phyloP scores from a whole-genome alignment of 53 echinoderm and acorn worm species.

The Actinopyga echinites region DNA sequence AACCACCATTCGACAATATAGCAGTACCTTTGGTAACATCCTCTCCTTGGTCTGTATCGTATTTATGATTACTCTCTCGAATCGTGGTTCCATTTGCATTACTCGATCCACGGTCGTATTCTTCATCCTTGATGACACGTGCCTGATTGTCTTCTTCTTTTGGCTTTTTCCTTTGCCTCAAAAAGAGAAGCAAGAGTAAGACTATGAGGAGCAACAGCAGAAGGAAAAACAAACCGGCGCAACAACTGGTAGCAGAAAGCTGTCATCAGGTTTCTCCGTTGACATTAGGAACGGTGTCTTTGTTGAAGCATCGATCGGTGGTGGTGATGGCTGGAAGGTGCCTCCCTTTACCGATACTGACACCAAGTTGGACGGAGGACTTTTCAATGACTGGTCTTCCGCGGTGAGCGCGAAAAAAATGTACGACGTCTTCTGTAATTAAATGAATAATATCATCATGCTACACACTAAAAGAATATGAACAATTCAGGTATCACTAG shows the following conservation, averaged over 20 bases:
- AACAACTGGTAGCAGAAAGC: not conserved
- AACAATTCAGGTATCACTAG: too few relatives aligned
- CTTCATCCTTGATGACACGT: not conserved
- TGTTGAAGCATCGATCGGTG: not conserved
- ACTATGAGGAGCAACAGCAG: constrained; percentile 13
- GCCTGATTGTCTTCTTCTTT: not conserved
- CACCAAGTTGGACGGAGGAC: not conserved
- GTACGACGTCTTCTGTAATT: not conserved
- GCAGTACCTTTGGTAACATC: not conserved
- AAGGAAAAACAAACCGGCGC: not conserved
- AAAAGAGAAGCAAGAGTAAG: not conserved
- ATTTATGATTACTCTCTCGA: too few relatives aligned
- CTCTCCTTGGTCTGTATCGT: not conserved
- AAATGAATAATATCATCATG: not conserved
- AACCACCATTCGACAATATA: not conserved
- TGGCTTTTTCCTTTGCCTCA: constrained; percentile 5
- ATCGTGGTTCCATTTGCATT: not conserved
- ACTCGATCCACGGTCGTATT: not conserved
- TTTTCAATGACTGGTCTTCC: not conserved
- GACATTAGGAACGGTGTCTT: not conserved
- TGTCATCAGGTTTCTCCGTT: not conserved
- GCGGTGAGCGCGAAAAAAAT: not conserved
- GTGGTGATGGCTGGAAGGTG: not conserved
- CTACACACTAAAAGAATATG: too few relatives aligned
- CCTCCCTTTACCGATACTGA: not conserved